phyloP scores from a whole-genome alignment of 2,113 vertebrate genomes.

The Thryonomys swinderianus region DNA sequence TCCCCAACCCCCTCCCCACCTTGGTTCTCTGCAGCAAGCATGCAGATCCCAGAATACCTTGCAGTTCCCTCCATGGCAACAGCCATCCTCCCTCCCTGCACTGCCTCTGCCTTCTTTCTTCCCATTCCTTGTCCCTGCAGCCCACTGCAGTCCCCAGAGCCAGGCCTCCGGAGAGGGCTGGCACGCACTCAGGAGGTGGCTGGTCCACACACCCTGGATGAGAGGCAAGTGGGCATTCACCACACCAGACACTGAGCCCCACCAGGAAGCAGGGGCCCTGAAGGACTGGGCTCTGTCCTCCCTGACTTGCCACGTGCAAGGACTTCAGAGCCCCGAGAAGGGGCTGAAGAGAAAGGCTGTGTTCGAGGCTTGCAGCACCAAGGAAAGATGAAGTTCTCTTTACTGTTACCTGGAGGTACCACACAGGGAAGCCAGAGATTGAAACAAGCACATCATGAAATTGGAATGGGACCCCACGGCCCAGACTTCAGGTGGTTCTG shows the following conservation, averaged over 20 bases:
- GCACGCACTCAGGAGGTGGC: neutral
- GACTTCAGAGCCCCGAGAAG: neutral
- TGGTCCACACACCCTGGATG: neutral
- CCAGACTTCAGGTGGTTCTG: neutral
- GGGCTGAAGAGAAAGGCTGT: too few species aligned
- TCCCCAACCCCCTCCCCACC: neutral
- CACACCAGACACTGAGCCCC: neutral
- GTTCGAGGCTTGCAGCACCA: conserved; percentile 25
- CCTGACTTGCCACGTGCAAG: neutral
- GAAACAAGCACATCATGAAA: neutral
- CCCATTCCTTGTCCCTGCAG: conserved; percentile 42
- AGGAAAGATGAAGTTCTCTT: neutral
- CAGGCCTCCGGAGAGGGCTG: conserved; percentile 15
- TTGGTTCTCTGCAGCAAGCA: conserved; percentile 33
- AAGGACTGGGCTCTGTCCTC: neutral
- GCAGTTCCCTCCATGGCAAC: conserved; percentile 77
- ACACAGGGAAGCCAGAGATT: neutral
- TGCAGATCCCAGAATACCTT: conserved; percentile 74
- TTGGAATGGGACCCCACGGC: neutral
- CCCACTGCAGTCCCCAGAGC: conserved; percentile 64
- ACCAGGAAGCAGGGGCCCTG: neutral
- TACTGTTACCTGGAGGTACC: too few species aligned
- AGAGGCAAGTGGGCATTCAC: neutral
- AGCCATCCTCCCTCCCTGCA: conserved; percentile 13
- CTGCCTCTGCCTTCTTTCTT: conserved; percentile 61